Base-by-base conservation (phyloP, 2,888 invertebrate species). In the Sarcophaga carnaria region DNA sequence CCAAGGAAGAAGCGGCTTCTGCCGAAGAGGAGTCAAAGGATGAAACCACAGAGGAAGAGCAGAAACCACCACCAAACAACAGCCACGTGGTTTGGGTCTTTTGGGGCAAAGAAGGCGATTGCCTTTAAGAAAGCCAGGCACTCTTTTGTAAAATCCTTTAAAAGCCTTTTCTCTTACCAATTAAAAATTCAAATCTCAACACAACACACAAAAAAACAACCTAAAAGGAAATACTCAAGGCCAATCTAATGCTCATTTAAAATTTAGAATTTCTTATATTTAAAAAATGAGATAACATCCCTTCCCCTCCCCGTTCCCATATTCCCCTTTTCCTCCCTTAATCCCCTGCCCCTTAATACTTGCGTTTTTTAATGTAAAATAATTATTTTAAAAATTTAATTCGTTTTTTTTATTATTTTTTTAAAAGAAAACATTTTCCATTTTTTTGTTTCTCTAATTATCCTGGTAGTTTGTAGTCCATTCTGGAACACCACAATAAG, bases 41-140 rank as follows among this genome's bases (percentile, higher is more conserved):
- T 25, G 90, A 89, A 76, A 91, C 91, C 67, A 94, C 93, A 85
- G 93, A 92, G 59, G 94, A 94, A 45, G 94, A 20, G 20, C 94
- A 1, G 95, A 95, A 78, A 93, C 93, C 76, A 91, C 94, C 64
- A 91, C 94, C 47, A 94, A 95, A 85, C 94, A 95, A 70, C 94
- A 94, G 80, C 95, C 96, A 49, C 94, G 95, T 85, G 96, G 96
- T 0, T 93, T 96, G 60, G 96, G 96, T 62, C 94, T 97, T 54
- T 94, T 97, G 71, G 96, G 96, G 3, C 95, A 96, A 70, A 94
- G 97, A 89, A 94, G 95, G 91, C 95, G 96, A 91, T 94, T 96
- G 90, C 95, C 95, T 47, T 92, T 94, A 62, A 93, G 95, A 91
- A 94, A 95, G 89, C 95, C 95, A 3, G 95, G 95, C 88, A 94